These are phyloP conservation scores for Strix uralensis DNA, from an alignment of 2,113 vertebrate species.

Conservation along the genomic window DNA sequence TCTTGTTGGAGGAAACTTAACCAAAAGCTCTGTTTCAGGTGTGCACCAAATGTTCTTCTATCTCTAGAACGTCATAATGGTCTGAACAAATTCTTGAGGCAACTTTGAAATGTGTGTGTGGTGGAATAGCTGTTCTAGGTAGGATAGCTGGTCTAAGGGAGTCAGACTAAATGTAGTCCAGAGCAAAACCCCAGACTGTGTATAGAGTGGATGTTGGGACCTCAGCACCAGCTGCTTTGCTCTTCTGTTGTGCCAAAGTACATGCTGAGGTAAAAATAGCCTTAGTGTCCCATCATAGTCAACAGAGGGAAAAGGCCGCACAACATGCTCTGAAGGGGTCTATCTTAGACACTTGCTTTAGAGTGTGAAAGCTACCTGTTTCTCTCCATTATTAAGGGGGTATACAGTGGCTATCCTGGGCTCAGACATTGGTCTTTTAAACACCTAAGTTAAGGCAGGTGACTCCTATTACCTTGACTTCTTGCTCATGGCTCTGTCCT, in stretches of 20 bases:
- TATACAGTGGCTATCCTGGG: not conserved
- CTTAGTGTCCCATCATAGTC: not conserved
- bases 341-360: not conserved
- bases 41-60: not conserved
- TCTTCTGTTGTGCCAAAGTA: not conserved
- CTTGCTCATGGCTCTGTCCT: not conserved
- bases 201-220: not conserved
- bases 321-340: not conserved
- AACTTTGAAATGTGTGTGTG: not conserved
- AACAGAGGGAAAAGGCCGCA: not conserved
- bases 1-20: not conserved
- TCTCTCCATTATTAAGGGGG: not conserved
- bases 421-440: not conserved
- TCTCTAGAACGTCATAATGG: not conserved
- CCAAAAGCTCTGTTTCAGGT: not conserved
- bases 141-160: not conserved
- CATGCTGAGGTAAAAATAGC: not conserved
- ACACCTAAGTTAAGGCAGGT: not conserved
- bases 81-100: not conserved
- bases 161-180: not conserved
- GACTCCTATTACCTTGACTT: not conserved
- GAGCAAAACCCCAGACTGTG: not conserved
- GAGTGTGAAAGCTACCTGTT: not conserved
- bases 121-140: not conserved
- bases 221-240: not conserved